Evolutionary conservation across 1,140 invertebrate species (phyloP), one percentile per base, ranked within the genome.

Genomic region (Brachionus plicatilis): DNA sequence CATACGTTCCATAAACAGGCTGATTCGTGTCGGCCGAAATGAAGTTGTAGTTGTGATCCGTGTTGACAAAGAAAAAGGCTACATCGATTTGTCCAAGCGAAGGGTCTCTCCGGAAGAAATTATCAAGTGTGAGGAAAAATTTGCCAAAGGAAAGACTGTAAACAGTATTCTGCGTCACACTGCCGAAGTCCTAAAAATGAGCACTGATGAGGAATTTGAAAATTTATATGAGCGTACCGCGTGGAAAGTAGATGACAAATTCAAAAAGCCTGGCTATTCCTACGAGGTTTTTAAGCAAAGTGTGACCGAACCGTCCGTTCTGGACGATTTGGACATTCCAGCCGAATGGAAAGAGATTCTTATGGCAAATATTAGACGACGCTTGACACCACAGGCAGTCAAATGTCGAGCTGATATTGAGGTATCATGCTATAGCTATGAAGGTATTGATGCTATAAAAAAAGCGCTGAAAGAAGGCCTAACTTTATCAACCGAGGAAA

Each of bases 21-120:
- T 99, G 79, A 99, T 99, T 89, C 92, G 97, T 86, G 96, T 99
- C 66, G 98, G 97, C 43, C 95, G 98, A 91, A 98, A 94, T 85
- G 98, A 99, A 91, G 97, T 97, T 84, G 97, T 99, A 43, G 96
- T 99, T 70, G 98, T 99, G 47, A 99, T 99, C 89, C 93, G 98
- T 91, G 98, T 99, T 8, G 97, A 99, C 88, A 97, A 98, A 92
- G 96, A 99, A 87, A 99, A 99, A 93, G 97, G 95, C 95, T 99
- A 99, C 88, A 99, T 99, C 90, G 98, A 99, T 93, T 92, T 99
- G 85, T 99, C 97, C 83, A 99, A 99, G 91, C 92, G 97, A 90
- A 93, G 98, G 91, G 98, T 99, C 0, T 98, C 97, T 8, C 93
- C 95, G 2, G 97, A 99, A 91, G 98, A 99, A 91, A 94, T 98